Evolutionary conservation across 2,888 invertebrate species (phyloP).

Genomic region (Melanotus villosus): DNA sequence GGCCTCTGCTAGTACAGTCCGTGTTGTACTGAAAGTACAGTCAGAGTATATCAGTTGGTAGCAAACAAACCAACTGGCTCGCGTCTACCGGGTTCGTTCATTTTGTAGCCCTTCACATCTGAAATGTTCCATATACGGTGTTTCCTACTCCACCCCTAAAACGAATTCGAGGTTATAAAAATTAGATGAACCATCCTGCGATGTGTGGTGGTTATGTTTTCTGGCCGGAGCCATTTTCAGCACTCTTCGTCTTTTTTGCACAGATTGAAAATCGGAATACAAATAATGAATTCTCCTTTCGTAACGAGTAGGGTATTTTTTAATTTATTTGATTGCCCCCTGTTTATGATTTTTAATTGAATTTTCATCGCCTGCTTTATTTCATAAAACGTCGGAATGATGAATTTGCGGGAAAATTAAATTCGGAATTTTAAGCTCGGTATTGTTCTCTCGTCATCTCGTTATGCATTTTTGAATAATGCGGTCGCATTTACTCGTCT

Average conservation of each 20-base stretch:
- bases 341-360: conserved; percentile 35
- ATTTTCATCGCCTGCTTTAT: conserved; percentile 27
- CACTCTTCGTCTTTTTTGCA: conserved; percentile 24
- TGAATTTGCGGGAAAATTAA: conserved; percentile 26
- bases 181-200: conserved; percentile 27
- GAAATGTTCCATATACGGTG: conserved; percentile 15
- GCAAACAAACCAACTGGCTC: conserved; percentile 45
- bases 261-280: conserved; percentile 13
- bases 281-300: background rate
- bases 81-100: conserved; percentile 37
- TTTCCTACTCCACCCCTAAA: conserved; percentile 22
- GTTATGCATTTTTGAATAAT: background rate
- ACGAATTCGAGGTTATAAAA: conserved; percentile 26
- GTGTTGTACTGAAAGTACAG: conserved; percentile 19
- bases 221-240: conserved; percentile 16
- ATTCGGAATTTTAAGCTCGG: conserved; percentile 12
- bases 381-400: background rate
- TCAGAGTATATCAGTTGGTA: conserved; percentile 26
- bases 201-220: conserved; percentile 24
- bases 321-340: conserved; percentile 22
- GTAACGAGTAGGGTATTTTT: background rate
- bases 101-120: conserved; percentile 32
- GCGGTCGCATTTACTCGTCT: background rate
- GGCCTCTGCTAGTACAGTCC: conserved; percentile 46
- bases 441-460: background rate